Percentiles rank a stretch among this genome's conserved stretches.
Conservation (phyloP, 1,140 invertebrate species). For the Lasioglossum baleicum region DNA sequence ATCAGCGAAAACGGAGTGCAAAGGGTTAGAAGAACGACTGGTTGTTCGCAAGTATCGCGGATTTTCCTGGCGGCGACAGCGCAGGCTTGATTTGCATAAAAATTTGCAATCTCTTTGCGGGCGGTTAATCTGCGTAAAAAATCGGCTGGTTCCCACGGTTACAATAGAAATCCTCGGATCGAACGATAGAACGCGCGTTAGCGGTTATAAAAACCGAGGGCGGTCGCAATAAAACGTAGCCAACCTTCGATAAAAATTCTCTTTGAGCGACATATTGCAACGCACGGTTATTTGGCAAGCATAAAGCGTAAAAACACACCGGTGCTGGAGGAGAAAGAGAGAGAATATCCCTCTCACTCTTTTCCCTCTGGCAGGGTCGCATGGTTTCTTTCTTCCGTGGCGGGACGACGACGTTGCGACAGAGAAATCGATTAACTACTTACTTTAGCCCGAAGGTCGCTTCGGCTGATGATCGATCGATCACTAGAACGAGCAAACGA, state of each 20-base stretch:
- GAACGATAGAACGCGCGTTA: neutral
- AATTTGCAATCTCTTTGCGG: too few relatives aligned
- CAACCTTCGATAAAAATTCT: conserved; percentile 35
- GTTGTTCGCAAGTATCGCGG: too few relatives aligned
- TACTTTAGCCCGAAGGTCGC: conserved; percentile 47
- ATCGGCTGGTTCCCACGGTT: neutral
- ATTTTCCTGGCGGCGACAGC: too few relatives aligned
- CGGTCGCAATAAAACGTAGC: conserved; percentile 7
- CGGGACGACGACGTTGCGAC: conserved; percentile 9
- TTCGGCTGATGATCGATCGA: conserved; percentile 20
- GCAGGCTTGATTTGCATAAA: too few relatives aligned
- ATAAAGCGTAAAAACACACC: conserved; percentile 22
- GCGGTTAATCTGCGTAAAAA: neutral
- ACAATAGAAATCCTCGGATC: neutral
- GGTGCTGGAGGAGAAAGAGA: neutral
- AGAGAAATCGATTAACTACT: conserved; percentile 37
- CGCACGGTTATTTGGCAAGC: conserved; percentile 34
- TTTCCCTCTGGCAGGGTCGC: too few relatives aligned
- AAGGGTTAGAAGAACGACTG: too few relatives aligned
- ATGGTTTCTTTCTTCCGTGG: conserved; percentile 12
- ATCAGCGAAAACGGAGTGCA: too few relatives aligned
- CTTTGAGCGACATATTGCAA: conserved; percentile 42
- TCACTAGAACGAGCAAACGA: neutral
- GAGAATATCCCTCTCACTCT: too few relatives aligned
- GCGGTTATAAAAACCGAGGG: conserved; percentile 20